Base-by-base conservation (phyloP, 1,140 invertebrate genomes). In the Thaumatotibia leucotreta region DNA sequence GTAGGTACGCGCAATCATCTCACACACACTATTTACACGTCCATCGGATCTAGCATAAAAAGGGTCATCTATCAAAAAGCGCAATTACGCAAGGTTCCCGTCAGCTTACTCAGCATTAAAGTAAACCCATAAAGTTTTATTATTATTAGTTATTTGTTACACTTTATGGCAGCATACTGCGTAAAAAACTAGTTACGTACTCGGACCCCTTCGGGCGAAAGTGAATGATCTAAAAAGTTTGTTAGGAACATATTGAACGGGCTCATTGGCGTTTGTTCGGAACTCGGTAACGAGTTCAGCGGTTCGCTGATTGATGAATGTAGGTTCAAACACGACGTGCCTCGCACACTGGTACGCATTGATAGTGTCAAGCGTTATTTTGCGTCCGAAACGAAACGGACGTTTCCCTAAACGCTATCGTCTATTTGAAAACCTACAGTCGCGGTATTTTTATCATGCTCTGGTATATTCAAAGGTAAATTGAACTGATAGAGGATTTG, bases 221-320 rank as follows among this genome's bases (percentile, higher is more conserved):
- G 84, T 88, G 86, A 86, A 79, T 86, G 82, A 86, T 86, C 83
- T 82, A 74, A 80, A 86, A 88, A 88, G 76, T 86, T 88, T 77
- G 52, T 68, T 75, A 67, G 74, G 72, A 78, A 85, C 77, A 85
- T 83, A 83, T 77, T 77, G 77, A 77, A 69, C 63, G 69, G 66
- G 68, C 79, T 76, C 79, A 79, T 83, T 80, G 77, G 72, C 78
- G 77, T 82, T 86, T 82, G 77, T 80, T 82, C 72, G 76, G 70
- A 83, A 84, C 78, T 86, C 77, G 70, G 82, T 80, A 87, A 87
- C 80, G 80, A 87, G 83, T 81, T 86, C 77, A 79, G 76, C 74
- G 81, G 74, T 76, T 82, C 69, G 67, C 74, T 88, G 82, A 84
- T 84, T 88, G 85, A 88, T 88, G 83, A 83, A 79, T 74, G 70